phyloP scores from a whole-genome alignment of 2,888 invertebrate species.

The Agrotis ipsilon region DNA sequence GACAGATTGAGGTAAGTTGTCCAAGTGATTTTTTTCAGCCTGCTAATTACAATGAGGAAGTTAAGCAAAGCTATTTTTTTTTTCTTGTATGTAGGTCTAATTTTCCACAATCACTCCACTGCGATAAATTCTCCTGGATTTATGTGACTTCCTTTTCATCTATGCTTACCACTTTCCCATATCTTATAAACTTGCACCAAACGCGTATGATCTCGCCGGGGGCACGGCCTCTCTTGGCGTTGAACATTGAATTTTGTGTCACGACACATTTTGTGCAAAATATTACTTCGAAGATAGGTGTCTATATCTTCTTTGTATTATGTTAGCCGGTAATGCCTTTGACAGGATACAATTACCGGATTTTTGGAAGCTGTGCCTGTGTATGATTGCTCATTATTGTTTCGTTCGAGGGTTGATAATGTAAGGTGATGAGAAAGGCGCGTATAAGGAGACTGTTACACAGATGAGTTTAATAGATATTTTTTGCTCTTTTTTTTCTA shows the following conservation, averaged over 20 bases:
- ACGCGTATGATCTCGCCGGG: constrained; percentile 69
- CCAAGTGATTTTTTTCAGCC: too few relatives aligned
- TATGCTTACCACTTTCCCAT: too few relatives aligned
- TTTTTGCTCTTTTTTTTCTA: too few relatives aligned
- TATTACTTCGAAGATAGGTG: constrained; percentile 70
- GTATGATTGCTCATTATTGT: constrained; percentile 29
- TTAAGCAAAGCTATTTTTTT: too few relatives aligned
- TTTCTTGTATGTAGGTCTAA: too few relatives aligned
- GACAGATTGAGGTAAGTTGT: too few relatives aligned
- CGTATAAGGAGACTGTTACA: too few relatives aligned
- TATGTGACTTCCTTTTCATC: too few relatives aligned
- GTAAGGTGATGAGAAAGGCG: neutral
- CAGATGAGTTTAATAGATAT: too few relatives aligned
- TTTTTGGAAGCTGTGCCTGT: constrained; percentile 3
- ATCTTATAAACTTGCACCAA: constrained; percentile 62
- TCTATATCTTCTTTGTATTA: constrained; percentile 60
- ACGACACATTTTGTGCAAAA: constrained; percentile 77
- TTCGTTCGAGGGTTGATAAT: neutral
- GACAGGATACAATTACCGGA: constrained; percentile 39
- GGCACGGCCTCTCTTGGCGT: constrained; percentile 71
- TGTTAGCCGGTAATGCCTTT: constrained; percentile 53
- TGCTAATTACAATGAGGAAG: too few relatives aligned
- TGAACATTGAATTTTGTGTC: constrained; percentile 83
- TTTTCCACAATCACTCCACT: too few relatives aligned
- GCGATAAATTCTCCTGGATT: too few relatives aligned